Evolutionary conservation across 2,888 invertebrate species (phyloP).

Genomic region (Spisula subtruncata): DNA sequence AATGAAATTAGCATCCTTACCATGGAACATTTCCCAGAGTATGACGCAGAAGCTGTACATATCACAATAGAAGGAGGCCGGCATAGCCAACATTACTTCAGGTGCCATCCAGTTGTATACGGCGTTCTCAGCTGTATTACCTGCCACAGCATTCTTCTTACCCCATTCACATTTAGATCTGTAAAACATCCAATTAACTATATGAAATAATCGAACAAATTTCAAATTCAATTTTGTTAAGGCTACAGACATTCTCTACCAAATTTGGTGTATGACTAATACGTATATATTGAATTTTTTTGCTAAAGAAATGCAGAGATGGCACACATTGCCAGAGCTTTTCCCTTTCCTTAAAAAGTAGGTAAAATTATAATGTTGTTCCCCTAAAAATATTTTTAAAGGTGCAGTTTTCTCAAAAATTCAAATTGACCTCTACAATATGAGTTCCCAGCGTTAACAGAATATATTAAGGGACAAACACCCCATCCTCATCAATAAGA

Average conservation of each 20-base stretch:
- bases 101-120: constrained; percentile 88
- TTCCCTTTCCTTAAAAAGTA: no score
- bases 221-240: neutral
- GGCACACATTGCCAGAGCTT: neutral
- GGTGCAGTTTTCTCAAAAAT: no score
- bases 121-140: constrained; percentile 72
- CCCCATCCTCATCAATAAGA: no score
- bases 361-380: no score
- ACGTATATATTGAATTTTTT: no score
- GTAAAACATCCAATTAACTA: neutral
- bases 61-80: constrained; percentile 86
- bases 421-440: no score
- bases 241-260: neutral
- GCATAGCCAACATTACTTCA: constrained; percentile 86
- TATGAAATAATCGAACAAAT: neutral
- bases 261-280: no score
- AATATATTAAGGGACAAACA: no score
- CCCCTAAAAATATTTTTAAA: no score
- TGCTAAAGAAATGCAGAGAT: neutral
- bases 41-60: constrained; percentile 88
- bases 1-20: constrained; percentile 67
- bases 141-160: constrained; percentile 74
- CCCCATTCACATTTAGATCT: constrained; percentile 79
- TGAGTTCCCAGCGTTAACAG: no score
- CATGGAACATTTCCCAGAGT: constrained; percentile 88